Percentiles rank a stretch among this genome's conserved stretches.
These are phyloP conservation scores for Diarsia dahlii DNA, from an alignment of 2,888 invertebrate genomes.

Conservation along the genomic window DNA sequence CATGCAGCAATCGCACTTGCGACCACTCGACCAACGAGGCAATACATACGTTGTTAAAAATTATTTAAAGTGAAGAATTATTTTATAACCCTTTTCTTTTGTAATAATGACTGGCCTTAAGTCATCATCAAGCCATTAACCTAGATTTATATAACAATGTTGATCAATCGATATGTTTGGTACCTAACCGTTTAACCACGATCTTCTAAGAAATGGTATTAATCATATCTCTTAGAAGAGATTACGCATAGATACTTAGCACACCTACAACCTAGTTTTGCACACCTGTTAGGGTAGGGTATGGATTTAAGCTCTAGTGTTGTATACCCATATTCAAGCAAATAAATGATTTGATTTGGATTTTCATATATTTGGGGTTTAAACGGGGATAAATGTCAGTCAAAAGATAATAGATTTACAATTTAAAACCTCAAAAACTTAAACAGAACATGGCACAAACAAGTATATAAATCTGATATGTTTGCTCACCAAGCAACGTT, in stretches of 20 bases:
- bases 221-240: not conserved
- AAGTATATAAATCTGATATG: conserved; percentile 52
- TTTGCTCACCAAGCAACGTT: conserved; percentile 58
- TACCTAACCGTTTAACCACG: not conserved
- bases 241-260: not conserved
- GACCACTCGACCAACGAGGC: too few species aligned
- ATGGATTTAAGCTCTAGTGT: too few species aligned
- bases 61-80: conserved; percentile 6
- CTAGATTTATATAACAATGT: conserved; percentile 9
- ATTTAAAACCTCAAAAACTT: conserved; percentile 33
- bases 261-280: too few species aligned
- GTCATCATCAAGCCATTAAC: not conserved
- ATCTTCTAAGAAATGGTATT: not conserved
- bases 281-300: too few species aligned
- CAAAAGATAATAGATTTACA: conserved; percentile 26
- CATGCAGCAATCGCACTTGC: too few species aligned
- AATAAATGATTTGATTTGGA: too few species aligned
- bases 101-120: conserved; percentile 7
- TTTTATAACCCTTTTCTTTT: not conserved
- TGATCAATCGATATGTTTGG: conserved; percentile 9
- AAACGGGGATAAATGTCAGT: conserved; percentile 18
- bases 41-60: too few species aligned
- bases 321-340: too few species aligned
- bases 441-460: conserved; percentile 37
- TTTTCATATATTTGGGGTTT: not conserved